Evolutionary conservation across 2,888 invertebrate species (phyloP), one percentile per base, ranked within the genome.

Genomic region (Melanostoma scalare): DNA sequence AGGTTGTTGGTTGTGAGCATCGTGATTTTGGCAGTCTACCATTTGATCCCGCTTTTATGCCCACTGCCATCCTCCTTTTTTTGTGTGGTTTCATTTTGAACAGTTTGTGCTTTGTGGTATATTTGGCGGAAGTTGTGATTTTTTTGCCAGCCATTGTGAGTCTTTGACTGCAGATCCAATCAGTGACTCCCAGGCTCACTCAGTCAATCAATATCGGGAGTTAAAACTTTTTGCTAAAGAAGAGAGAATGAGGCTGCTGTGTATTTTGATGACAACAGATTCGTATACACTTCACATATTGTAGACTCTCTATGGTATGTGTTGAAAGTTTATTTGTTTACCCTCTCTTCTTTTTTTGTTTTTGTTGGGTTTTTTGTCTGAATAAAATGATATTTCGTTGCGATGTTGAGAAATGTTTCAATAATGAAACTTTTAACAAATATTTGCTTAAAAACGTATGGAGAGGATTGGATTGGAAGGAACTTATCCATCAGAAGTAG

Each of bases 191-290:
- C 38, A 48, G 38, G 36, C 30, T 50, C 44, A 72, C 40, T 56
- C 75, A 75, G 71, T 81, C 71, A 81, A 71, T 81, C 80, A 76
- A 76, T 81, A 81, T 72, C 36, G 76, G 63, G 56, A 53, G 60
- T 76, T 72, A 33, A 53, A 61, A 63, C 36, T 58, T 56, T 56
- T 46, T 55, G 31, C 6, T 48, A 9, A 4, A 46, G 4, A 36
- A 35, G 30, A 63, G 38, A 61, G 35, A 36, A 8, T 3, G 30
- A 48, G 8, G 42, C 36, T 50, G 50, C 38, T 63, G 36, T 61
- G 61, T 46, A 36, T 48, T 61, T 48, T 50, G 50, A 63, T 63
- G 63, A 50, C 63, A 63, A 63, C 63, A 9, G 30, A 20, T 20
- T 20, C 20, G 20, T 20, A 20, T 20, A 20, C 20, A 20, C 50